Conservation (phyloP, 2,888 invertebrate genomes). For the Eristalinus aeneus region DNA sequence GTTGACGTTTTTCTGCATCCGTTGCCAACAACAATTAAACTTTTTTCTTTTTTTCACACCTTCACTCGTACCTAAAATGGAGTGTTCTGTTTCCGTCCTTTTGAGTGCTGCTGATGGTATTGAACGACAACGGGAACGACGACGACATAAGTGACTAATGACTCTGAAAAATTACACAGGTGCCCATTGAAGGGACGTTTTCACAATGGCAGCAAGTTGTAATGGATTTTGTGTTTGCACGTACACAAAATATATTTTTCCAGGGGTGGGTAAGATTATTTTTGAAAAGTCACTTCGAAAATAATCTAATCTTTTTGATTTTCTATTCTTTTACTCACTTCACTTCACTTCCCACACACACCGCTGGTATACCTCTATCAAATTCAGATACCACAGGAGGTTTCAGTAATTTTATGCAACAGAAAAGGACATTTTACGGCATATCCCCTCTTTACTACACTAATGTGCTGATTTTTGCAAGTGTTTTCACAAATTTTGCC, state of each 20-base stretch:
- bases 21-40: conserved; percentile 57
- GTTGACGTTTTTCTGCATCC: conserved; percentile 34
- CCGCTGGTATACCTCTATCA: conserved; percentile 13
- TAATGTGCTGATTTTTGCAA: neutral
- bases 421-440: conserved; percentile 41
- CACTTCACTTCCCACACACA: conserved; percentile 32
- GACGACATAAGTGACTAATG: conserved; percentile 58
- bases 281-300: conserved; percentile 27
- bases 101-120: conserved; percentile 38
- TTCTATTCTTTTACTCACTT: conserved; percentile 46
- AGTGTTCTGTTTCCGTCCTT: conserved; percentile 55
- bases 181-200: conserved; percentile 64
- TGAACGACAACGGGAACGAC: conserved; percentile 29
- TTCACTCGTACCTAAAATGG: conserved; percentile 51
- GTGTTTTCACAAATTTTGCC: neutral
- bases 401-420: conserved; percentile 49
- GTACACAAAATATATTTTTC: conserved; percentile 1
- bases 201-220: conserved; percentile 57
- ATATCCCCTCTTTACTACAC: conserved; percentile 1
- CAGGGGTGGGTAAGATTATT: conserved; percentile 13
- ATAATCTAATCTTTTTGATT: neutral
- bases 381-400: conserved; percentile 9
- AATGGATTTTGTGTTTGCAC: conserved; percentile 38
- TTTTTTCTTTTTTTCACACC: conserved; percentile 17
- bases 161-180: conserved; percentile 63